Base-by-base conservation (phyloP, 1,140 invertebrate genomes). In the Anastrepha ludens region DNA sequence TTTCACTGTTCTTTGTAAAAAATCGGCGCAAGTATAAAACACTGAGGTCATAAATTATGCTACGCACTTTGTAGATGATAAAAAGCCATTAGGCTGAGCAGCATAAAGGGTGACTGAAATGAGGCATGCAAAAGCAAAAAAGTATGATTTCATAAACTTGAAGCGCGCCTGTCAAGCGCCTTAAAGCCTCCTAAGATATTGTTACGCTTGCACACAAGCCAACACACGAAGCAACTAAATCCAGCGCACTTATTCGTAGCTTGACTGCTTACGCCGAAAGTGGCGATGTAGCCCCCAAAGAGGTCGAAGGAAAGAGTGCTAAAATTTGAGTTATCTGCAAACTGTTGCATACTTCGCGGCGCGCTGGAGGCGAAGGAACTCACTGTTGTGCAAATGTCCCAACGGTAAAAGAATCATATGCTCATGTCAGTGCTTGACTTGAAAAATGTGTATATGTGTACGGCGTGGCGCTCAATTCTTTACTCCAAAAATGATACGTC, bases 281-380 rank as follows among this genome's bases (percentile, higher is more conserved):
- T 55, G 1, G 50, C 50, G 50, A 5, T 55, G 50, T 55, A 55
- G 9, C 50, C 50, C 9, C 50, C 9, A 29, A 29, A 29, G 29
- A 29, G 29, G 50, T 55, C 50, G 9, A 55, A 55, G 5, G 29
- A 29, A 55, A 55, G 50, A 9, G 50, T 39, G 17, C 67, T 47
- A 13, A 74, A 17, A 15, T 74, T 47, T 74, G 39, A 44, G 39
- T 74, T 74, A 74, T 74, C 39, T 74, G 15, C 41, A 9, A 74
- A 74, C 67, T 74, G 67, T 74, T 74, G 67, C 67, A 74, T 74
- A 74, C 67, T 17, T 2, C 41, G 13, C 39, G 67, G 67, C 67
- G 67, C 67, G 67, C 41, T 44, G 20, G 29, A 9, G 5, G 50
- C 9, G 50, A 55, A 5, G 29, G 50, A 55, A 55, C 50, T 55